Base-by-base conservation (phyloP, 2,797 vertebrate genomes). In the Trematocara caparti region DNA sequence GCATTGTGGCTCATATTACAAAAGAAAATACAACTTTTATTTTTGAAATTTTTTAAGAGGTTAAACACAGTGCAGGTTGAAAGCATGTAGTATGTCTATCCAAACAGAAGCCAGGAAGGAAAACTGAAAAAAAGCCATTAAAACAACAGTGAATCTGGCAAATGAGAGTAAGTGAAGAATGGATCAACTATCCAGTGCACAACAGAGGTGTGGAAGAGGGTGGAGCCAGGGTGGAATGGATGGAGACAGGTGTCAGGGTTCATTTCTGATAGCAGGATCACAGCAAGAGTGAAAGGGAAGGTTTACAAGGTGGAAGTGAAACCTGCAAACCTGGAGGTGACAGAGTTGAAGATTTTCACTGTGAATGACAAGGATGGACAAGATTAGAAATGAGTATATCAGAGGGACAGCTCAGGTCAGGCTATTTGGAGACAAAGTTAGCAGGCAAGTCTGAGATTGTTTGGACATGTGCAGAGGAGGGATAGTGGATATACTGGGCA, bases 21-120 rank as follows among this genome's bases (percentile, higher is more conserved):
- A 59, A n/a, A 34, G 55, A n/a, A n/a, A 59, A 34, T 59, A 57
- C 8, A 32, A 57, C 30, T 57, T 32, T 57, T 32, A 32, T 57
- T 8, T 57, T 57, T 55, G 27, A 57, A 32, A 57, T 6, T 0
- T 17, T 0, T 59, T 32, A 57, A 57, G 8, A 57, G 14, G 53
- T 34, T n/a, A 57, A 57, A 59, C 30, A 59, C 55, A 34, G 0
- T 34, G 8, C 30, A 32, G 24, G 2, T 30, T 57, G 15, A 0
- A 57, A 32, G 53, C 53, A n/a, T 57, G 30, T 34, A 30, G 24
- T 1, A 30, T 15, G 51, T 30, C 51, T 55, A 34, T 32, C 30
- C 5, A 32, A 34, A 0, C 0, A 0, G 5, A 57, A 34, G 30
- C 0, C 5, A 57, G 8, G 55, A 59, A 59, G 9, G 6, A n/a